Percentiles rank a stretch among this genome's conserved stretches.
phyloP scores from a whole-genome alignment of 2,113 vertebrate species.

The Aldabrachelys gigantea region DNA sequence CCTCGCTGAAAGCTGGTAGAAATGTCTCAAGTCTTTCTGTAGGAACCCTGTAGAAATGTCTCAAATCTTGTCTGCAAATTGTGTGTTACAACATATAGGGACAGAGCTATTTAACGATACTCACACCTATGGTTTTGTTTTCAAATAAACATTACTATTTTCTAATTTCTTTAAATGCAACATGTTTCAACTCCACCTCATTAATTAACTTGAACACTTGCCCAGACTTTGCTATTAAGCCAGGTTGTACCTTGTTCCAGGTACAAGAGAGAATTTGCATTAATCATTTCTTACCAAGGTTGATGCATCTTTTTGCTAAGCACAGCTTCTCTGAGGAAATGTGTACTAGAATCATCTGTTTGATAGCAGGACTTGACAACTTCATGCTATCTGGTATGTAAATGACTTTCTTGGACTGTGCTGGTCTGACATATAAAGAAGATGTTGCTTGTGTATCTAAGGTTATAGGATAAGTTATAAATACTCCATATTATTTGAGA shows the following conservation, averaged over 20 bases:
- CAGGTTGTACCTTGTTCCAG: neutral
- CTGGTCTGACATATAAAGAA: neutral
- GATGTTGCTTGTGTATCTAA: neutral
- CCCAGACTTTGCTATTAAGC: neutral
- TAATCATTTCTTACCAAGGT: neutral
- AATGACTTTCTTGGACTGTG: neutral
- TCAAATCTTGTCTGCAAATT: neutral
- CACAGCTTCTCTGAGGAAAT: neutral
- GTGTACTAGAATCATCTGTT: neutral
- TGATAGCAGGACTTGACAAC: neutral
- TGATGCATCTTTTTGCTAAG: neutral
- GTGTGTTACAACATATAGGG: rapidly evolving
- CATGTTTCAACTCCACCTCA: neutral
- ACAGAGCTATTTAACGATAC: neutral
- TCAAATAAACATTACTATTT: neutral
- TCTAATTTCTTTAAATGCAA: neutral
- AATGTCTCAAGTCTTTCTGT: neutral
- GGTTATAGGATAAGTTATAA: neutral
- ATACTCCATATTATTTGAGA: neutral
- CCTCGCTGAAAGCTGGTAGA: neutral
- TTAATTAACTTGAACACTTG: neutral
- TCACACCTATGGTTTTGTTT: neutral
- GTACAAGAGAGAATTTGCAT: neutral
- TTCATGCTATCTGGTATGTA: neutral
- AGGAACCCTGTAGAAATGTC: neutral